Conservation (phyloP, 2,888 invertebrate genomes). For the Eristalis intricaria region DNA sequence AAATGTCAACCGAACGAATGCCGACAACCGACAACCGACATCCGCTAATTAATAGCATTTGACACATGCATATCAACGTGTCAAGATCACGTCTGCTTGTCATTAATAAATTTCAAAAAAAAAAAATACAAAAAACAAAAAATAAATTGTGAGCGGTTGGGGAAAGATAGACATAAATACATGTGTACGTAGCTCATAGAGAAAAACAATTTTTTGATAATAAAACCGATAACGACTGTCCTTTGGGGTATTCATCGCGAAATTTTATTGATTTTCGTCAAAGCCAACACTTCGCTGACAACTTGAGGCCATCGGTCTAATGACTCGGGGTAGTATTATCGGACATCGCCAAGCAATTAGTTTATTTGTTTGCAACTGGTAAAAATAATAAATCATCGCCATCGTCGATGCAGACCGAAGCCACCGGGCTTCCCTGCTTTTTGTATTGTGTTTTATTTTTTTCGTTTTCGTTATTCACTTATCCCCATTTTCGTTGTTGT, state of each 20-base stretch:
- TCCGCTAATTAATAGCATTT: slow-evolving; percentile 67
- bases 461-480: slow-evolving; percentile 42
- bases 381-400: slow-evolving; percentile 64
- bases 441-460: slow-evolving; percentile 7
- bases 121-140: neutral
- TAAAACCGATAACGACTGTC: neutral
- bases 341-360: slow-evolving; percentile 68
- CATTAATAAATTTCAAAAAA: slow-evolving; percentile 55
- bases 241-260: slow-evolving; percentile 42
- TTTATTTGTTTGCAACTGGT: slow-evolving; percentile 69
- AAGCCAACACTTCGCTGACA: neutral
- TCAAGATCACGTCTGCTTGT: slow-evolving; percentile 59
- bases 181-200: neutral
- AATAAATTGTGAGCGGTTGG: neutral
- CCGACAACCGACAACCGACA: slow-evolving; percentile 46
- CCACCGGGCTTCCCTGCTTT: slow-evolving; percentile 48
- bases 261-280: slow-evolving; percentile 42
- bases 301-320: slow-evolving; percentile 5
- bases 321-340: slow-evolving; percentile 37
- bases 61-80: slow-evolving; percentile 65
- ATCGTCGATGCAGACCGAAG: slow-evolving; percentile 44
- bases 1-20: slow-evolving; percentile 40
- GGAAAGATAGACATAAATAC: neutral
- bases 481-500: slow-evolving; percentile 54
- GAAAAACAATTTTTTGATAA: slow-evolving; percentile 4